Evolutionary conservation across 2,888 invertebrate genomes (phyloP).

Genomic region (Mechanitis messenoides): DNA sequence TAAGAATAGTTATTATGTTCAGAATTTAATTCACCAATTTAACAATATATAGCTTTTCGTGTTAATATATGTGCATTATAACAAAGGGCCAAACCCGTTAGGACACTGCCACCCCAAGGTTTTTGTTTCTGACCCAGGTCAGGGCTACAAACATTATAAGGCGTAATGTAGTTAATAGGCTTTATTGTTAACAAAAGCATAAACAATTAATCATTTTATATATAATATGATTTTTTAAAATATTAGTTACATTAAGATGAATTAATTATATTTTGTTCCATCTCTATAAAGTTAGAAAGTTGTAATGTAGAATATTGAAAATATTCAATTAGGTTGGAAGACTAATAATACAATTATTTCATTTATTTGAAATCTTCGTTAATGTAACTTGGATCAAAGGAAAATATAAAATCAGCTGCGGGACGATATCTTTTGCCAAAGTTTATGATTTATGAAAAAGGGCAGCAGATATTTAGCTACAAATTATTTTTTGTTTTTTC

Average conservation of each 20-base stretch:
- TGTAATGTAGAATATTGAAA: no score
- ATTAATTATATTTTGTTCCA: no score
- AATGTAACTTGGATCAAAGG: background rate
- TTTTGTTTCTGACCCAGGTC: slow-evolving; percentile 6
- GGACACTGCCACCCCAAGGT: slow-evolving; percentile 14
- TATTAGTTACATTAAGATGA: no score
- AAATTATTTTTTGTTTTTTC: background rate
- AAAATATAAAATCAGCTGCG: background rate
- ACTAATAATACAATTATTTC: no score
- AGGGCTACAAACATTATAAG: background rate
- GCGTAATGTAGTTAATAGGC: background rate
- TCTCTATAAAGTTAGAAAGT: no score
- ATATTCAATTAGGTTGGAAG: no score
- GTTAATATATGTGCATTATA: slow-evolving; percentile 2
- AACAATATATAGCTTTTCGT: background rate
- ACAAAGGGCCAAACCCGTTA: slow-evolving; percentile 16
- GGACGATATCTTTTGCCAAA: background rate
- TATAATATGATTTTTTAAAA: no score
- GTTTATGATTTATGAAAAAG: background rate
- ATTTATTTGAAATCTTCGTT: no score
- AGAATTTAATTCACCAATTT: no score
- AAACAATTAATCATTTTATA: background rate
- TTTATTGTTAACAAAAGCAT: background rate
- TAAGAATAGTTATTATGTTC: no score
- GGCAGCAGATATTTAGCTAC: slow-evolving; percentile 2